Percentiles rank a stretch among this genome's conserved stretches.
Evolutionary conservation across 1,140 invertebrate genomes (phyloP).

Genomic region (Globodera rostochiensis): DNA sequence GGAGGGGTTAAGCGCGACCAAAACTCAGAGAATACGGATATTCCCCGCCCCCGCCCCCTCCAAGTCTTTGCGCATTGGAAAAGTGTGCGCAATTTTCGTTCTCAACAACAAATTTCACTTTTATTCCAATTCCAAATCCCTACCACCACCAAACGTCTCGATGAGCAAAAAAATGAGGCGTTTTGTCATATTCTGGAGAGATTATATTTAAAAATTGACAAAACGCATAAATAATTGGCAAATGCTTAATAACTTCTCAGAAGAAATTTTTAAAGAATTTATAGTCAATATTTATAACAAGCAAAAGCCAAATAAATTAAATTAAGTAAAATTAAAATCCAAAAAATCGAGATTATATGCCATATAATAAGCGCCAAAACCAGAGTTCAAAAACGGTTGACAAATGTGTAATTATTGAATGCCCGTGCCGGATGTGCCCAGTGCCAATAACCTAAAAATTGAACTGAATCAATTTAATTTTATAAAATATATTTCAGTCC

Average conservation of each 20-base stretch:
- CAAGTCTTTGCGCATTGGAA: too few species aligned
- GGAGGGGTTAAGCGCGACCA: not conserved
- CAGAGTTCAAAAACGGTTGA: not conserved
- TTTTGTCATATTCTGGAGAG: not conserved
- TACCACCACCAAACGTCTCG: too few species aligned
- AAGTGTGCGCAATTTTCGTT: too few species aligned
- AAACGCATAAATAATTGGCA: not conserved
- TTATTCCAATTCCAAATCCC: not conserved
- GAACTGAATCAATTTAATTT: not conserved
- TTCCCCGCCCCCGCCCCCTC: too few species aligned
- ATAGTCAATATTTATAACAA: not conserved
- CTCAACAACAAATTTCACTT: too few species aligned
- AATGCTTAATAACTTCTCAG: not conserved
- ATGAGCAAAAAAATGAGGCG: not conserved
- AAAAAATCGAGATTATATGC: not conserved
- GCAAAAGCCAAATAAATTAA: too few species aligned
- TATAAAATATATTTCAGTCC: too few species aligned
- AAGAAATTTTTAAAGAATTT: slow-evolving; percentile 1
- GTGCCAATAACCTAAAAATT: not conserved
- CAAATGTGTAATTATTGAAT: not conserved
- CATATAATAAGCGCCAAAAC: not conserved
- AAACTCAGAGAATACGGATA: not conserved
- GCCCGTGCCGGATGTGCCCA: not conserved
- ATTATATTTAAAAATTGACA: not conserved
- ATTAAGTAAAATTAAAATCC: not conserved